phyloP scores from a whole-genome alignment of 2,797 vertebrate species.

The Sebastolobus altivelis region DNA sequence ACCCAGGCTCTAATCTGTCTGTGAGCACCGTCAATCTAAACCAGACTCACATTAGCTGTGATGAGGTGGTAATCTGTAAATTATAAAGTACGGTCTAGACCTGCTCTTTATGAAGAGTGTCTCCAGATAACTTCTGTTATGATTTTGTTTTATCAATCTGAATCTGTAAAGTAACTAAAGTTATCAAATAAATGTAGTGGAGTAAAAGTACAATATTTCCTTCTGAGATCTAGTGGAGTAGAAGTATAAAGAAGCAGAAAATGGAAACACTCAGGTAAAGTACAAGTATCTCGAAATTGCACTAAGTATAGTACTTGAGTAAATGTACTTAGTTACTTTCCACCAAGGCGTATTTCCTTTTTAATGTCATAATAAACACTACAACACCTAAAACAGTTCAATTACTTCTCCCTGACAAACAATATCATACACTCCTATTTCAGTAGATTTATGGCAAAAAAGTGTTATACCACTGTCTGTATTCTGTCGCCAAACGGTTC shows the following conservation, averaged over 20 bases:
- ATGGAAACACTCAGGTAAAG: no score
- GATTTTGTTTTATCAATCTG: no score
- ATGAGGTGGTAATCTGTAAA: background rate
- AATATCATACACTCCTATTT: background rate
- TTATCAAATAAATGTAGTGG: no score
- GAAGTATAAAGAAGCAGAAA: no score
- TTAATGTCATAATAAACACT: background rate
- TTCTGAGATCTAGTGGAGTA: accelerated
- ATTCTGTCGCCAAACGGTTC: background rate
- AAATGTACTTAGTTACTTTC: no score
- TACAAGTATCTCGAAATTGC: no score
- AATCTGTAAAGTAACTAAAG: no score
- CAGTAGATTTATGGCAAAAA: background rate
- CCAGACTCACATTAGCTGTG: background rate
- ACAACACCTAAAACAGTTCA: background rate
- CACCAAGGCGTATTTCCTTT: background rate
- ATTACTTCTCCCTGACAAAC: background rate
- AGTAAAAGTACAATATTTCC: no score
- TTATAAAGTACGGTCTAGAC: no score
- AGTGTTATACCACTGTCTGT: background rate
- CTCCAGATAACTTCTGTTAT: no score
- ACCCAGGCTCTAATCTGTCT: background rate
- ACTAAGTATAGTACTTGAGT: no score
- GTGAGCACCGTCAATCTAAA: background rate
- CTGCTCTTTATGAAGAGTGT: no score